phyloP scores from a whole-genome alignment of 1,140 invertebrate species.

The Copidosoma floridanum region DNA sequence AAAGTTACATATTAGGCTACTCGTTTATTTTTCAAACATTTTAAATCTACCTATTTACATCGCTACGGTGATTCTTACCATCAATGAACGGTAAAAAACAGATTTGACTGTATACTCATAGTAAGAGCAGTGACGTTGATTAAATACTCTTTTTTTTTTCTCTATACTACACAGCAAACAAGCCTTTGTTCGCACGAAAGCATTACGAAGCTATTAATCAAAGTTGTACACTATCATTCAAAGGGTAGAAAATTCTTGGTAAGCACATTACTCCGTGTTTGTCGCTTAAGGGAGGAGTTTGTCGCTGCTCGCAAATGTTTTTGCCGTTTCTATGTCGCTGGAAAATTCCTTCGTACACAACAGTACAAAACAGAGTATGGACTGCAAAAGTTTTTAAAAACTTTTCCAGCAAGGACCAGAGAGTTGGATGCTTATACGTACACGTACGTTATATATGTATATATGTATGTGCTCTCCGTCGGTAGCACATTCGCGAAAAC shows the following conservation, averaged over 20 bases:
- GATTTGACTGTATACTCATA: too few species aligned
- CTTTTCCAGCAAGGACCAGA: constrained; percentile 1
- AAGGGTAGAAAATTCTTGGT: background rate
- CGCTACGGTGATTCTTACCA: too few species aligned
- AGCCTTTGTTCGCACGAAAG: too few species aligned
- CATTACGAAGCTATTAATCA: background rate
- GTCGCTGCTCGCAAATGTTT: constrained; percentile 9
- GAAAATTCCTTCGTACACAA: background rate
- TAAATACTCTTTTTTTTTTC: too few species aligned
- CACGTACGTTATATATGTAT: background rate
- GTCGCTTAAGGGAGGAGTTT: too few species aligned
- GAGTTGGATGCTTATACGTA: background rate
- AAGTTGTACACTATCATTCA: background rate
- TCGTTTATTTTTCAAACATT: too few species aligned
- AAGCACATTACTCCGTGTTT: too few species aligned
- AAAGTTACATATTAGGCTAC: too few species aligned
- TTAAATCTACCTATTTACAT: too few species aligned
- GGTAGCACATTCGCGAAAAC: background rate
- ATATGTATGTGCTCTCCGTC: background rate
- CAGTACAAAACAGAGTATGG: background rate
- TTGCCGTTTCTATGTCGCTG: background rate
- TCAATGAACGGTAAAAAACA: too few species aligned
- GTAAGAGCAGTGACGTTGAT: too few species aligned
- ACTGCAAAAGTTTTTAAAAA: constrained; percentile 12
- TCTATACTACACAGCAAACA: too few species aligned